Evolutionary conservation across 1,140 invertebrate species (phyloP).

Genomic region (Hypothenemus hampei): DNA sequence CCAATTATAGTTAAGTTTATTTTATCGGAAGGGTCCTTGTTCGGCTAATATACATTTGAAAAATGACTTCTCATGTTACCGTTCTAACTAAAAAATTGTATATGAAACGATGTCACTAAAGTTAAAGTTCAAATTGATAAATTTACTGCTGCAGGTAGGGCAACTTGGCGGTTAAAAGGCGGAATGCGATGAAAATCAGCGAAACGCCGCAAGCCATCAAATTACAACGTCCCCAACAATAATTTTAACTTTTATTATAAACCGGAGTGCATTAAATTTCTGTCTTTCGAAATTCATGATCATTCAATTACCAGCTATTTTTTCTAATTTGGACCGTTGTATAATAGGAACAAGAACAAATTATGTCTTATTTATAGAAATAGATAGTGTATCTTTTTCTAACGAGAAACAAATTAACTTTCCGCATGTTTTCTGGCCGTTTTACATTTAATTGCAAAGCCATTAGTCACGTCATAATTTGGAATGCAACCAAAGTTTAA

Average conservation of each 20-base stretch:
- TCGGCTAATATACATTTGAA: too few relatives aligned
- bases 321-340: not conserved
- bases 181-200: slow-evolving; percentile 23
- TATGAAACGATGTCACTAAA: slow-evolving; percentile 1
- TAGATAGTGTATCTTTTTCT: too few relatives aligned
- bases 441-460: slow-evolving; percentile 6
- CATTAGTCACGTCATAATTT: slow-evolving; percentile 15
- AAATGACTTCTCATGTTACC: too few relatives aligned
- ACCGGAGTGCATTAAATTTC: slow-evolving; percentile 24
- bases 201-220: slow-evolving; percentile 25
- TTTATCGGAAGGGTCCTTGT: slow-evolving; percentile 7
- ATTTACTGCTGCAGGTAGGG: slow-evolving; percentile 17
- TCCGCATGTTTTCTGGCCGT: slow-evolving; percentile 5
- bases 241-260: slow-evolving; percentile 27
- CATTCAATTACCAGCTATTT: slow-evolving; percentile 25
- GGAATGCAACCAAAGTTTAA: slow-evolving; percentile 20
- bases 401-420: too few relatives aligned
- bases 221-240: slow-evolving; percentile 27
- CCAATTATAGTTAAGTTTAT: slow-evolving; percentile 33
- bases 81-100: too few relatives aligned
- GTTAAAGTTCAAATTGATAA: slow-evolving; percentile 21
- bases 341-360: not conserved
- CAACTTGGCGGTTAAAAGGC: slow-evolving; percentile 17
- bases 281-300: slow-evolving; percentile 19
- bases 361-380: too few relatives aligned